Percentiles rank a stretch among this genome's conserved stretches.
These are phyloP conservation scores for Cephalopachus bancanus DNA, from an alignment of 2,797 vertebrate species.

Conservation along the genomic window DNA sequence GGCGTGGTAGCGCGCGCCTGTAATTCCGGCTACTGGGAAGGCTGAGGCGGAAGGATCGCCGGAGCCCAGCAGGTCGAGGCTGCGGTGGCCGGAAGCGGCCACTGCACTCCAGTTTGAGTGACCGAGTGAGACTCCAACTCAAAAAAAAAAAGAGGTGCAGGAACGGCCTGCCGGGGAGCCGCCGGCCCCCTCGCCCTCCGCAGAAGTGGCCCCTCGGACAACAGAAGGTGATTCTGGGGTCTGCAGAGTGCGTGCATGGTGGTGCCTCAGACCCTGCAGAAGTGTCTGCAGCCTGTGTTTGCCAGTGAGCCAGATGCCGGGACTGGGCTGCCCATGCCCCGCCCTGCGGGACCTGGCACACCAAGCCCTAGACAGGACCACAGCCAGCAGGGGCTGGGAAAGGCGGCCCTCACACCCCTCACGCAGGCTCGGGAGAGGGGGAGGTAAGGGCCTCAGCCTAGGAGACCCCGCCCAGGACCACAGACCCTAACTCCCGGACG, in stretches of 20 bases:
- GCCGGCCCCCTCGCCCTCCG: neutral
- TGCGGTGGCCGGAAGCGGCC: no score
- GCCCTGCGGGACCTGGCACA: accelerated
- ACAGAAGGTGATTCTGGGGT: accelerated
- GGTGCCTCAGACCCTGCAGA: neutral
- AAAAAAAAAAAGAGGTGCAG: no score
- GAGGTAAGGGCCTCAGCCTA: neutral
- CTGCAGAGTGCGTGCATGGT: accelerated
- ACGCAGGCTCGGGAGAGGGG: neutral
- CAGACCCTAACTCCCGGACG: neutral
- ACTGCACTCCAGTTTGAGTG: no score
- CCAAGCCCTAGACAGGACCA: neutral
- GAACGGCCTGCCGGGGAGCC: neutral
- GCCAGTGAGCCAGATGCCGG: no score
- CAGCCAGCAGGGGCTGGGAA: neutral
- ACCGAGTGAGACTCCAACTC: no score
- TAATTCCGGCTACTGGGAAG: no score
- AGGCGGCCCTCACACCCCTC: neutral
- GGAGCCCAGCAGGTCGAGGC: no score
- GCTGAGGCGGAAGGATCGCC: no score
- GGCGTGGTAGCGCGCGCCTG: no score
- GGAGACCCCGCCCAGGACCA: no score
- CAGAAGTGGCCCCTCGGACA: neutral
- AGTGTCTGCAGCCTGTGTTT: neutral
- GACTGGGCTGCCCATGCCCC: neutral